Base-by-base conservation (phyloP, 2,797 vertebrate species). In the Xiphophorus birchmanni region DNA sequence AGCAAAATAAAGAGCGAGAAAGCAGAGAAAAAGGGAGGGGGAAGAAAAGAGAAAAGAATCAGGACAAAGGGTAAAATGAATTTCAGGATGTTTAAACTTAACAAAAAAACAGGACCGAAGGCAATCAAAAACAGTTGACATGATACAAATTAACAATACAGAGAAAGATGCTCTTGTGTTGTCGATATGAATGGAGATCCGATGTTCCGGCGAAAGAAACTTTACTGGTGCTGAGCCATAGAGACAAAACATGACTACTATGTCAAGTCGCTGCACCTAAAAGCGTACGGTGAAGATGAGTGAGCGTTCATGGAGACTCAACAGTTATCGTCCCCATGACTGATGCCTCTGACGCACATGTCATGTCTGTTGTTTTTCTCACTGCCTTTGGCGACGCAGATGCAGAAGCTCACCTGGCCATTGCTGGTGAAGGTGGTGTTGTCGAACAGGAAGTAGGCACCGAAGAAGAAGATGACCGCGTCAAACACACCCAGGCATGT, bases 391-490 rank as follows among this genome's bases (percentile, higher is more conserved):
- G 2, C 13, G 32, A 42, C 44, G 5, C 4, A 45, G 52, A 80
- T 26, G 18, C 11, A 26, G 79, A 79, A 75, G 80, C 92, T 93
- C 90, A 96, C 95, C 96, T 96, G 96, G 90, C 96, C 96, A 0
- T 98, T 99, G 96, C 97, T 98, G 96, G 97, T 97, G 95, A 99
- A 96, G 77, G 97, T 94, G 83, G 97, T 98, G 93, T 98, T 98
- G 92, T 99, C 97, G 89, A 99, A 99, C 87, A 99, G 95, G 93
- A 99, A 97, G 94, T 98, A 99, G 96, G 98, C 97, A 97, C 99
- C 98, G 87, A 99, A 99, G 96, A 99, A 99, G 96, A 99, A 99
- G 82, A 99, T 96, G 77, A 97, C 84, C 1, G 98, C 98, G 8
- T 99, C 97, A 79, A 99, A 99, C 65, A 99, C 94, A 80, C 99